These are phyloP conservation scores for Chrysaora quinquecirrha DNA, from an alignment of 30 jellyfish, hydroid and myxozoan genomes.

Conservation along the genomic window DNA sequence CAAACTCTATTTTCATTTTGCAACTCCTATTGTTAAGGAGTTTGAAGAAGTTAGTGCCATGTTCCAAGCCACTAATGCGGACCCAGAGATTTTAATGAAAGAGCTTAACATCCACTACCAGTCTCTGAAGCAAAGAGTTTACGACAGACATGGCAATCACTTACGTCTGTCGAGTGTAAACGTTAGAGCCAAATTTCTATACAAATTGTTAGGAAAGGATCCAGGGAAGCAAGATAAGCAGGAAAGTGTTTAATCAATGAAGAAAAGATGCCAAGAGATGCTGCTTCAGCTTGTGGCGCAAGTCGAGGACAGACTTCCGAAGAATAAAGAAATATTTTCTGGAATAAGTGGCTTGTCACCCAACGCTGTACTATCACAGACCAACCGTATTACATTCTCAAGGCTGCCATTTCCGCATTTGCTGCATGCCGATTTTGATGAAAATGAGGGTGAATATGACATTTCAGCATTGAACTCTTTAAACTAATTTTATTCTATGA, in stretches of 20 bases:
- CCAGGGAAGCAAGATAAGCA: conserved; percentile 7
- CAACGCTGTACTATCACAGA: too few relatives aligned
- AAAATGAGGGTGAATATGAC: too few relatives aligned
- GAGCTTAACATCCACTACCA: not conserved
- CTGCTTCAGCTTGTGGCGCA: conserved; percentile 22
- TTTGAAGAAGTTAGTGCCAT: not conserved
- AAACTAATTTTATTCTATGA: too few relatives aligned
- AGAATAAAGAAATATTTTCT: too few relatives aligned
- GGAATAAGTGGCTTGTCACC: too few relatives aligned
- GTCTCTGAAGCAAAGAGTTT: not conserved
- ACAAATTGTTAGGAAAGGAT: conserved; percentile 2
- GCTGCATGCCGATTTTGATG: too few relatives aligned
- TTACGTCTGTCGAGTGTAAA: conserved; percentile 24
- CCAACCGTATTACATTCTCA: too few relatives aligned
- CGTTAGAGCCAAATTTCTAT: conserved; percentile 58
- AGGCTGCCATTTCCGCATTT: too few relatives aligned
- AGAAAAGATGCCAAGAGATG: conserved; percentile 12
- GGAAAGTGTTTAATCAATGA: not conserved
- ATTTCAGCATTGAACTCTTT: too few relatives aligned
- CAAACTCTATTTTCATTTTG: conserved; percentile 8
- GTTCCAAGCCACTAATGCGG: not conserved
- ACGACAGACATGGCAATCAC: not conserved
- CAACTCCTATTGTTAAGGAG: not conserved
- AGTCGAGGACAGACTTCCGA: too few relatives aligned
- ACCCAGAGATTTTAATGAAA: not conserved